These are phyloP conservation scores for Premnoplex brunnescens DNA, from an alignment of 2,797 vertebrate genomes.

Conservation along the genomic window DNA sequence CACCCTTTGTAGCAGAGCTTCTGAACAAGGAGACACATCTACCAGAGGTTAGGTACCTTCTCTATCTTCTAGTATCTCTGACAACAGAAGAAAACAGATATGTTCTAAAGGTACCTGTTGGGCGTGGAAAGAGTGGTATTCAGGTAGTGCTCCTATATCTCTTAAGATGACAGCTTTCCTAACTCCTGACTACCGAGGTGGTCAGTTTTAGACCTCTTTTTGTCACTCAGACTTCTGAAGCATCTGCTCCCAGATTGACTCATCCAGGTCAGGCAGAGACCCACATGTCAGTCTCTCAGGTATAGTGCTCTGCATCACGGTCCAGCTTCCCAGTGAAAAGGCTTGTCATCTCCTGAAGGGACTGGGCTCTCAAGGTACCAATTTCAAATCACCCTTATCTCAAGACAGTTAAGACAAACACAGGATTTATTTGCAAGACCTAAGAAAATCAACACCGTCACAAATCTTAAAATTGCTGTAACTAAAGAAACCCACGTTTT, in stretches of 20 bases:
- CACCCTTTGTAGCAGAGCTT: not conserved
- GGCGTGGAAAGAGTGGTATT: not conserved
- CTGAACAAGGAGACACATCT: not conserved
- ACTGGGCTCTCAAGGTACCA: not conserved
- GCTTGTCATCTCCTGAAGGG: not conserved
- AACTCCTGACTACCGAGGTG: not conserved
- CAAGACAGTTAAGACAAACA: not conserved
- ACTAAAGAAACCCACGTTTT: not conserved
- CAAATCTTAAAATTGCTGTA: not conserved
- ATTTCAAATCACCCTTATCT: not conserved
- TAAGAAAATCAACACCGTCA: not conserved
- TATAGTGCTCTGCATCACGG: not conserved
- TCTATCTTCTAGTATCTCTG: not conserved
- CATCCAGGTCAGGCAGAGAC: not conserved
- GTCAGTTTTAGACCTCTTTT: not conserved
- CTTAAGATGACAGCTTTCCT: not conserved
- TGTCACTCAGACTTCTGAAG: not conserved
- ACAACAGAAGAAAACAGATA: not conserved
- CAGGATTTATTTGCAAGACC: not conserved
- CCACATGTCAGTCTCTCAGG: not conserved
- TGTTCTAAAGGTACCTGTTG: not conserved
- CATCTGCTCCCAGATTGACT: not conserved
- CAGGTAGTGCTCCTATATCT: not conserved
- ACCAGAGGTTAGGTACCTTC: not conserved
- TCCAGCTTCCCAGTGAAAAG: not conserved